phyloP scores from a whole-genome alignment of 2,888 invertebrate species.

The Altica lythri region DNA sequence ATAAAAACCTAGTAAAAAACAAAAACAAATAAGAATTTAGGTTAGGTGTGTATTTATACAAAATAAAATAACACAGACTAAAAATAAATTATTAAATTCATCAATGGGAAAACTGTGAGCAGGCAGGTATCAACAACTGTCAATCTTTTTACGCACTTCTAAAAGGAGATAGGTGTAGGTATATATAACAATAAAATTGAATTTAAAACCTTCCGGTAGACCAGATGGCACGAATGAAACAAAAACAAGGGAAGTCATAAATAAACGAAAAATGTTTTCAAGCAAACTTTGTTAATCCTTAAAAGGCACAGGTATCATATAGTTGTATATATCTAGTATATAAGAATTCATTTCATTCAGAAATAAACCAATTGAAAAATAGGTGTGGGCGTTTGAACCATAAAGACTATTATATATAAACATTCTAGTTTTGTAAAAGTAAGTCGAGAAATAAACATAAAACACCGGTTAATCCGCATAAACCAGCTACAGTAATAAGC shows the following conservation, averaged over 20 bases:
- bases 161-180: slow-evolving; percentile 14
- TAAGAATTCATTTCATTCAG: slow-evolving; percentile 15
- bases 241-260: slow-evolving; percentile 32
- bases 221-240: slow-evolving; percentile 27
- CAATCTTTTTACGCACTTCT: slow-evolving; percentile 7
- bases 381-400: slow-evolving; percentile 43
- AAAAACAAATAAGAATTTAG: too few relatives aligned
- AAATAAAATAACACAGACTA: too few relatives aligned
- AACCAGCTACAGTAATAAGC: slow-evolving; percentile 38
- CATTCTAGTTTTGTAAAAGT: slow-evolving; percentile 42
- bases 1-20: too few relatives aligned
- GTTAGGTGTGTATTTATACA: too few relatives aligned
- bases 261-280: slow-evolving; percentile 24
- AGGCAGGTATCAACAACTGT: slow-evolving; percentile 21
- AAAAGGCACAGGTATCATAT: slow-evolving; percentile 19
- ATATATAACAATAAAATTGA: slow-evolving; percentile 21
- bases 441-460: slow-evolving; percentile 44
- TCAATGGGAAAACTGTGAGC: slow-evolving; percentile 2
- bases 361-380: slow-evolving; percentile 17
- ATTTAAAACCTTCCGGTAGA: slow-evolving; percentile 18
- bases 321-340: neutral
- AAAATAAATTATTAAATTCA: too few relatives aligned
- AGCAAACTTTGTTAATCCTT: slow-evolving; percentile 28
- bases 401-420: slow-evolving; percentile 35
- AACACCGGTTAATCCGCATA: slow-evolving; percentile 44